Conservation (phyloP, 1,140 invertebrate genomes). For the Aphelenchoides besseyi region DNA sequence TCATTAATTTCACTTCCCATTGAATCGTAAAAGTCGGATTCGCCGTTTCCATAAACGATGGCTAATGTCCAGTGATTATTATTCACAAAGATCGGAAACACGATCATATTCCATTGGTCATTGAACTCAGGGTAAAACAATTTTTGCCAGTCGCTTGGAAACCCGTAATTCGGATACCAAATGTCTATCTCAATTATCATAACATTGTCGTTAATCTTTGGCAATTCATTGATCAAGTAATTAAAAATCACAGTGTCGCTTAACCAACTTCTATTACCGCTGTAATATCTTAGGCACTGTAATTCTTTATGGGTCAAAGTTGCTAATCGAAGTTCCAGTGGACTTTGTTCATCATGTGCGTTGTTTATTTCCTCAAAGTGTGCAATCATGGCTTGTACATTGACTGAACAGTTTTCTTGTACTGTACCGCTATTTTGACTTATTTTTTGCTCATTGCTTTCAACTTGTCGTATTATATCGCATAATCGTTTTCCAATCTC, state of each 20-base stretch:
- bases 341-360: background rate
- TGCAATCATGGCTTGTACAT: background rate
- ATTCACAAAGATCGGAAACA: background rate
- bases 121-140: background rate
- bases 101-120: background rate
- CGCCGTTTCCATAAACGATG: background rate
- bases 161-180: background rate
- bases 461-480: too few species aligned
- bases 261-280: background rate
- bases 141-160: background rate
- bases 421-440: background rate
- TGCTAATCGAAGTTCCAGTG: background rate
- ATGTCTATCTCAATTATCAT: background rate
- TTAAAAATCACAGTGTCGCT: background rate
- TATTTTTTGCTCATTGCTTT: background rate
- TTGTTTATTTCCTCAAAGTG: background rate
- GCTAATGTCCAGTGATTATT: constrained; percentile 1
- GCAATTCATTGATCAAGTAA: background rate
- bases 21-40: background rate
- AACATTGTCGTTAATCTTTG: background rate
- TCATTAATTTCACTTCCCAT: background rate
- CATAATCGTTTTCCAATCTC: background rate
- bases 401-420: background rate
- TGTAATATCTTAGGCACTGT: background rate
- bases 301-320: background rate